These are phyloP conservation scores for Delphinapterus leucas DNA, from an alignment of 2,113 vertebrate species.

Conservation along the genomic window DNA sequence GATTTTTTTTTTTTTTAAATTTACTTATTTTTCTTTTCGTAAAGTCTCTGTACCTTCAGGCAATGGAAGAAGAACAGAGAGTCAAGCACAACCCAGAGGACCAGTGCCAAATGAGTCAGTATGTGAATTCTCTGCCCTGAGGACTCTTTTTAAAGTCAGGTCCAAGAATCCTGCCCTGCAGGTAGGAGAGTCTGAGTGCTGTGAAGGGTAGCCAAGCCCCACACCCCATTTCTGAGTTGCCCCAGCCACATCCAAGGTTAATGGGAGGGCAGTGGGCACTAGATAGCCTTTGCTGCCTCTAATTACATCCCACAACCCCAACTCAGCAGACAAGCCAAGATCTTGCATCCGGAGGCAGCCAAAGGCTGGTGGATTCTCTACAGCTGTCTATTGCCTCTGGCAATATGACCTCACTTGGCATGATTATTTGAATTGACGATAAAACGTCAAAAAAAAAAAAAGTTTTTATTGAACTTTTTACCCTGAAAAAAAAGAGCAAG, in stretches of 20 bases:
- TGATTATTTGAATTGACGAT: neutral
- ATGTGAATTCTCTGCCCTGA: neutral
- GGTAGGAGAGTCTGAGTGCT: neutral
- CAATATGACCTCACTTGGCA: neutral
- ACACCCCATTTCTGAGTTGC: neutral
- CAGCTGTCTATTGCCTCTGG: neutral
- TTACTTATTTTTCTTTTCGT: neutral
- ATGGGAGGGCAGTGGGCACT: neutral
- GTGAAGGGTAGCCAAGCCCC: accelerated
- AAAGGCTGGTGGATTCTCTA: neutral
- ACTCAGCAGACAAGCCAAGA: neutral
- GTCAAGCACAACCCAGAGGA: neutral
- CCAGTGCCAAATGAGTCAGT: neutral
- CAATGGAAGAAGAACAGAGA: neutral
- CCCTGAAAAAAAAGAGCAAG: neutral
- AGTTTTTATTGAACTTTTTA: neutral
- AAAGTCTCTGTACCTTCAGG: neutral
- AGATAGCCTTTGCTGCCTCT: neutral
- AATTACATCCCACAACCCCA: neutral
- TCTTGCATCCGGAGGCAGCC: neutral
- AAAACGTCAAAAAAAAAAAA: neutral
- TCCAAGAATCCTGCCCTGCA: neutral
- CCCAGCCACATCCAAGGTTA: neutral
- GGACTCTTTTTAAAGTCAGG: neutral
- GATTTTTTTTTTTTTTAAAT: neutral